Conservation (phyloP, 2,113 vertebrate genomes). For the Rhinopomastus cyanomelas region DNA sequence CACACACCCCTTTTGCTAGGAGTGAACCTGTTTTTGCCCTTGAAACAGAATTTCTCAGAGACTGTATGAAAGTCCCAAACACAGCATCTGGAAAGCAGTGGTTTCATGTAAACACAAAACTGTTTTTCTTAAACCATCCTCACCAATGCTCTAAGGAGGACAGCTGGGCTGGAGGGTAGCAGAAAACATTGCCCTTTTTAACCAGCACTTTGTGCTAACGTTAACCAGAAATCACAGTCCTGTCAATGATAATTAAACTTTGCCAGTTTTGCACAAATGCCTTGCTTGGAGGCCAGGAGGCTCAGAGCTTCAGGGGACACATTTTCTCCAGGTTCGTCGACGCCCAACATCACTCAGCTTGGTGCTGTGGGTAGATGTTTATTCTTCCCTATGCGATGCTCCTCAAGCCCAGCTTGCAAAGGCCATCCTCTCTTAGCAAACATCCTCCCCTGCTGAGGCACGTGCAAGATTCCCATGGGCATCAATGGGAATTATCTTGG, state of each 20-base stretch:
- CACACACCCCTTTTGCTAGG: not conserved
- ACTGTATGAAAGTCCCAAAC: not conserved
- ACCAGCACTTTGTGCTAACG: not conserved
- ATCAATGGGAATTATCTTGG: not conserved
- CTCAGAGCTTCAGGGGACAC: not conserved
- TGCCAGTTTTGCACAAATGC: not conserved
- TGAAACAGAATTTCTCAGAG: constrained; percentile 1
- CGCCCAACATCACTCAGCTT: not conserved
- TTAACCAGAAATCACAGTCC: not conserved
- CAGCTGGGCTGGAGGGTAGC: not conserved
- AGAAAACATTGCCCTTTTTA: not conserved
- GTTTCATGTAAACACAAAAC: not conserved
- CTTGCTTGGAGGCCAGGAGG: not conserved
- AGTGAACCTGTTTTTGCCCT: constrained; percentile 28
- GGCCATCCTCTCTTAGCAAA: not conserved
- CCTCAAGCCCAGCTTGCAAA: constrained; percentile 21
- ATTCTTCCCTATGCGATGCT: not conserved
- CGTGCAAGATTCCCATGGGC: not conserved
- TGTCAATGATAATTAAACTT: not conserved
- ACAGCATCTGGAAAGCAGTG: not conserved
- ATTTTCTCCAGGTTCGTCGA: not conserved
- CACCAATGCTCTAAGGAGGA: constrained; percentile 10
- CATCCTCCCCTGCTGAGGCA: not conserved
- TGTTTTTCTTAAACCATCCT: constrained; percentile 3
- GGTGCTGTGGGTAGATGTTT: not conserved